phyloP scores from a whole-genome alignment of 2,113 vertebrate genomes.

The Haplotaxodon microlepis region DNA sequence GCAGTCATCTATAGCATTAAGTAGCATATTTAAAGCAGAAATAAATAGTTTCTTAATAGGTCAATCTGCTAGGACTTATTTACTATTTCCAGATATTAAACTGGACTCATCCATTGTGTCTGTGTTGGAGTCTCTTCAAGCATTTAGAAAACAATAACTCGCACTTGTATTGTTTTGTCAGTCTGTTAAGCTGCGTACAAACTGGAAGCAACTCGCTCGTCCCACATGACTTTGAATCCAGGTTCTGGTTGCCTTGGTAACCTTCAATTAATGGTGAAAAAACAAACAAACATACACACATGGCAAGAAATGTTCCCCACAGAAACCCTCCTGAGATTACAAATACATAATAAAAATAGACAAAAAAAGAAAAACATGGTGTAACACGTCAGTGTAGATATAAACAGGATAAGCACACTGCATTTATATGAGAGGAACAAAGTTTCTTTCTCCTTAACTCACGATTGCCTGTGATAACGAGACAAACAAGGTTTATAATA shows the following conservation, averaged over 20 bases:
- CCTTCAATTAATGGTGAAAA: background rate
- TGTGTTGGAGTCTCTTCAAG: background rate
- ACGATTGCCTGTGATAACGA: background rate
- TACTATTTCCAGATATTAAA: background rate
- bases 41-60: background rate
- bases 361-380: background rate
- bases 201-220: background rate
- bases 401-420: background rate
- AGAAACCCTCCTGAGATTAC: background rate
- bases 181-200: background rate
- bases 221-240: background rate
- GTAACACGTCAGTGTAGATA: background rate
- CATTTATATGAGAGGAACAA: background rate
- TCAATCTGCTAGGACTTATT: background rate
- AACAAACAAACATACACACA: background rate
- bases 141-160: background rate
- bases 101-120: background rate
- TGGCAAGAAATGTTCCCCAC: background rate
- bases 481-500: background rate
- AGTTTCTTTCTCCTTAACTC: background rate
- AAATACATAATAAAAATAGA: background rate
- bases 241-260: background rate
- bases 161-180: rapidly evolving
- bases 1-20: background rate
- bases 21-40: background rate